Percentiles rank a stretch among this genome's conserved stretches.
phyloP scores from a whole-genome alignment of 1,140 invertebrate species.

The Geopemphigus sp. region DNA sequence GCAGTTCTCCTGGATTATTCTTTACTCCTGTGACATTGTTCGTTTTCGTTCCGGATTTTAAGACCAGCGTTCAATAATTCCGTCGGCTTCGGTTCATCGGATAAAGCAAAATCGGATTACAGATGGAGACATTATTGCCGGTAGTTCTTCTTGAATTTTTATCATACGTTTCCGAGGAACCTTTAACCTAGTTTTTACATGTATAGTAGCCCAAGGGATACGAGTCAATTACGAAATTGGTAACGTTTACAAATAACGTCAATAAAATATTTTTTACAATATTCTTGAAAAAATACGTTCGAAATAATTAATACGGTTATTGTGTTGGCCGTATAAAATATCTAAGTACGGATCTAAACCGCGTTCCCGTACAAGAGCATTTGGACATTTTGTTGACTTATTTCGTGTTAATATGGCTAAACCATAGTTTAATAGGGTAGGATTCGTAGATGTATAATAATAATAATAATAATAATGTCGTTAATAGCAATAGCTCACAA shows the following conservation, averaged over 20 bases:
- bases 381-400: not conserved
- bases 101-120: not conserved
- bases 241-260: too few relatives aligned
- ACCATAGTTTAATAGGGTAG: not conserved
- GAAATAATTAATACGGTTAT: not conserved
- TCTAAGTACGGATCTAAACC: not conserved
- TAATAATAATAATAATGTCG: too few relatives aligned
- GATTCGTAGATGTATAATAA: too few relatives aligned
- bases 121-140: not conserved
- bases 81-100: not conserved
- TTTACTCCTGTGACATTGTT: too few relatives aligned
- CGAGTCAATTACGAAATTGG: not conserved
- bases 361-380: not conserved
- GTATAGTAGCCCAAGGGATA: not conserved
- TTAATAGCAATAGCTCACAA: not conserved
- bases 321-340: not conserved
- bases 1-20: not conserved
- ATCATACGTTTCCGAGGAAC: not conserved
- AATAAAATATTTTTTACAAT: not conserved
- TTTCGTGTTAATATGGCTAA: not conserved
- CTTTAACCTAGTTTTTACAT: not conserved
- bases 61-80: not conserved
- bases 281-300: not conserved
- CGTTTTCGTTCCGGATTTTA: not conserved
- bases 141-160: not conserved